Conservation (phyloP, 2,113 vertebrate genomes). For the Epinephelus fuscoguttatus region DNA sequence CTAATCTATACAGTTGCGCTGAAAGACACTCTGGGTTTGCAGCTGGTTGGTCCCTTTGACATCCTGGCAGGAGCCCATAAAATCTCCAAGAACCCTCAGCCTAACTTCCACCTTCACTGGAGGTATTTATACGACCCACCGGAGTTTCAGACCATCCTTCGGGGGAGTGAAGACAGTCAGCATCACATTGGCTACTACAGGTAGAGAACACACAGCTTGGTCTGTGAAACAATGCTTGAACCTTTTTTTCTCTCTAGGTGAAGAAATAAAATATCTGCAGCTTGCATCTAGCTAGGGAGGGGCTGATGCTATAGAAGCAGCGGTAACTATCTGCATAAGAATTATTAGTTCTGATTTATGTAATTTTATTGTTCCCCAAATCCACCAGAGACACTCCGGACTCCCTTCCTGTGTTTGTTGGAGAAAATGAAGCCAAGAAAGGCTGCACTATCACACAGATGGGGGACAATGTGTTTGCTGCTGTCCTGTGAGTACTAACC, state of each 20-base stretch:
- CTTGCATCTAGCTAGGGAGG: background rate
- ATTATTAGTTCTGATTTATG: slow-evolving; percentile 7
- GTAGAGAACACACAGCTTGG: slow-evolving; percentile 74
- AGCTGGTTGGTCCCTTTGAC: slow-evolving; percentile 95
- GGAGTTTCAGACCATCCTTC: slow-evolving; percentile 95
- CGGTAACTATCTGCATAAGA: background rate
- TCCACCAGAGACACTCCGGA: slow-evolving; percentile 91
- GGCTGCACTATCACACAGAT: slow-evolving; percentile 89
- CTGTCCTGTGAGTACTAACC: slow-evolving; percentile 90
- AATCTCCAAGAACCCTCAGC: slow-evolving; percentile 78
- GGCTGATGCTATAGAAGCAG: background rate
- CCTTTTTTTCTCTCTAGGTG: no score
- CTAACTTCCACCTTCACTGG: slow-evolving; percentile 94
- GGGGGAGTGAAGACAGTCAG: slow-evolving; percentile 87
- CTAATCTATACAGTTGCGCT: slow-evolving; percentile 87
- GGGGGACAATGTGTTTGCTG: slow-evolving; percentile 95
- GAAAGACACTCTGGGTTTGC: slow-evolving; percentile 87
- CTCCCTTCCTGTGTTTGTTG: slow-evolving; percentile 91
- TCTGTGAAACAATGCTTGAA: background rate
- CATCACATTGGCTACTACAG: slow-evolving; percentile 98
- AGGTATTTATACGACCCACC: slow-evolving; percentile 97
- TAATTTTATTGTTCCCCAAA: slow-evolving; percentile 1
- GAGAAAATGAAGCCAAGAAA: slow-evolving; percentile 93
- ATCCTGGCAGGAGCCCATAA: slow-evolving; percentile 92
- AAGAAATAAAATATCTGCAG: no score